Evolutionary conservation across 2,888 invertebrate species (phyloP), one percentile per base, ranked within the genome.

Genomic region (Galerucella calmariensis): DNA sequence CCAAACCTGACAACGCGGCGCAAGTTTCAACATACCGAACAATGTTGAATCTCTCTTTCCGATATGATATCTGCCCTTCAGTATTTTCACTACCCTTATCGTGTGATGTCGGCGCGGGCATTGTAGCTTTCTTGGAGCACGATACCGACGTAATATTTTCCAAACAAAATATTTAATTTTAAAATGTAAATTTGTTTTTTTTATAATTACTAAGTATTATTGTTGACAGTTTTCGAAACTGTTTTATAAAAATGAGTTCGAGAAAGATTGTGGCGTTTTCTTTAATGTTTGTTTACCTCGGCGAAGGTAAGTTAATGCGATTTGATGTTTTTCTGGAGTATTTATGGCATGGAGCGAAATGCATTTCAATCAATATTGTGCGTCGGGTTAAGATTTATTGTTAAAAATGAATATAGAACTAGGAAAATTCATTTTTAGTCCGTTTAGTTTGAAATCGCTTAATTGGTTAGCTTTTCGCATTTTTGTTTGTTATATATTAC

Each of bases 1-100:
- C 41, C 51, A 67, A 68, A 75, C 41, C 68, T 53, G 75, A 59
- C 75, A 75, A 63, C 75, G 46, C 51, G 11, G 72, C 75, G 16
- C 35, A 20, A 35, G 63, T 58, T 63, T 63, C 10, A 65, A 62
- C 69, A 68, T 61, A 69, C 69, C 67, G 8, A 69, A 72, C 72
- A 67, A 66, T 65, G 48, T 58, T 56, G 58, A 67, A 66, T 58
- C 75, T 44, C 27, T 72, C 69, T 27, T 69, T 61, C 48, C 69
- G 46, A 61, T 68, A 69, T 62, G 35, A 61, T 68, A 69, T 62
- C 69, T n/a, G 35, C 35, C 27, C 35, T 69, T 73, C 66, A 72
- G 75, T 72, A 61, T 69, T 72, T 56, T 24, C 12, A 66, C 66
- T 27, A 27, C 58, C 44, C 48, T 61, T 48, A 56, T 24, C 20